Evolutionary conservation across 2,113 vertebrate species (phyloP).

Genomic region (Gallinago jamesoni): DNA sequence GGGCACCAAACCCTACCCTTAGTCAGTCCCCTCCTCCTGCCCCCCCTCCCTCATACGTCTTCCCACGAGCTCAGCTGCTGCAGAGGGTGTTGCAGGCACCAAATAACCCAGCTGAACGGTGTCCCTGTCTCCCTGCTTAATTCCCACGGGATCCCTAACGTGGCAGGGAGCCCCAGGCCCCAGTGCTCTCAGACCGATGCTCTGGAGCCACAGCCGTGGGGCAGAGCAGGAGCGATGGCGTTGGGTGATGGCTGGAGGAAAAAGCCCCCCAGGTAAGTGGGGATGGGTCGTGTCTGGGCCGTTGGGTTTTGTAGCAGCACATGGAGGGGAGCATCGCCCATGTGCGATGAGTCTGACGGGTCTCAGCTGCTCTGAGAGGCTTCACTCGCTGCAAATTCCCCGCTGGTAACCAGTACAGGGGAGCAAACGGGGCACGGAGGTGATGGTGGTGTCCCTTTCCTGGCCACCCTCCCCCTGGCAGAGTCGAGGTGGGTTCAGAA

Average conservation of each 20-base stretch:
- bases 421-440: fast-evolving
- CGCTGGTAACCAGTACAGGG: fast-evolving
- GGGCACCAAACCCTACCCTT: not conserved
- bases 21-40: not conserved
- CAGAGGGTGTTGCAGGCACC: not conserved
- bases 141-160: fast-evolving
- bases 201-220: not conserved
- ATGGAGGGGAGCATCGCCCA: not conserved
- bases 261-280: not conserved
- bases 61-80: not conserved
- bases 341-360: fast-evolving
- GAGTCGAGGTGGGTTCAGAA: not conserved
- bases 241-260: fast-evolving
- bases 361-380: not conserved
- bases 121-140: fast-evolving
- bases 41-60: not conserved
- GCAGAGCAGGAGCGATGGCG: not conserved
- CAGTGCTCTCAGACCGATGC: fast-evolving
- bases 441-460: not conserved
- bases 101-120: not conserved
- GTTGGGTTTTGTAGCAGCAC: not conserved
- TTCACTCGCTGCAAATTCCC: not conserved
- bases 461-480: fast-evolving
- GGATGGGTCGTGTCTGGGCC: not conserved
- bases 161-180: not conserved